These are phyloP conservation scores for Falco cherrug DNA, from an alignment of 2,797 vertebrate genomes.

Conservation along the genomic window DNA sequence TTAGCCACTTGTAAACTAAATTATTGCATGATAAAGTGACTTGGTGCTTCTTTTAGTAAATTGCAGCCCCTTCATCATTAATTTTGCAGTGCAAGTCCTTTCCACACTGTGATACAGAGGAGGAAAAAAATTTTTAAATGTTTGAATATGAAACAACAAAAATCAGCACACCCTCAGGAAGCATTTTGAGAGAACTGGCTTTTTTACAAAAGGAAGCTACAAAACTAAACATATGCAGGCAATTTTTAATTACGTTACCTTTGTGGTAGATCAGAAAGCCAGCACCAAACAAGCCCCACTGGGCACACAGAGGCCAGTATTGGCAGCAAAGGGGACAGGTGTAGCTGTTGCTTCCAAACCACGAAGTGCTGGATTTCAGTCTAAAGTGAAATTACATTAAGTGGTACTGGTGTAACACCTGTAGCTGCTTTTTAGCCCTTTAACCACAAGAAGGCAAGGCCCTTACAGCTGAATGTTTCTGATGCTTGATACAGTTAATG, in stretches of 20 bases:
- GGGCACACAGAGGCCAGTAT: not conserved
- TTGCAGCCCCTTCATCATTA: not conserved
- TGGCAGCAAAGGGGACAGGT: not conserved
- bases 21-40: not conserved
- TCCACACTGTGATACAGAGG: not conserved
- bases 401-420: not conserved
- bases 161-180: not conserved
- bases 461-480: not conserved
- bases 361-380: not conserved
- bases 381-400: not conserved
- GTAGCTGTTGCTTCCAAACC: not conserved
- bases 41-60: not conserved
- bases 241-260: not conserved
- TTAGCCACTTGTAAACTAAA: not conserved
- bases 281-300: not conserved
- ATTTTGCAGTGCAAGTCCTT: not conserved
- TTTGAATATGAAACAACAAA: not conserved
- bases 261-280: not conserved
- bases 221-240: rapidly evolving
- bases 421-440: not conserved
- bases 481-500: not conserved
- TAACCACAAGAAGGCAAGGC: not conserved
- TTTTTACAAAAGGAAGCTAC: not conserved
- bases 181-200: rapidly evolving
- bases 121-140: not conserved